Conservation (phyloP, 2,797 vertebrate genomes). For the Dendrocincla fuliginosa region DNA sequence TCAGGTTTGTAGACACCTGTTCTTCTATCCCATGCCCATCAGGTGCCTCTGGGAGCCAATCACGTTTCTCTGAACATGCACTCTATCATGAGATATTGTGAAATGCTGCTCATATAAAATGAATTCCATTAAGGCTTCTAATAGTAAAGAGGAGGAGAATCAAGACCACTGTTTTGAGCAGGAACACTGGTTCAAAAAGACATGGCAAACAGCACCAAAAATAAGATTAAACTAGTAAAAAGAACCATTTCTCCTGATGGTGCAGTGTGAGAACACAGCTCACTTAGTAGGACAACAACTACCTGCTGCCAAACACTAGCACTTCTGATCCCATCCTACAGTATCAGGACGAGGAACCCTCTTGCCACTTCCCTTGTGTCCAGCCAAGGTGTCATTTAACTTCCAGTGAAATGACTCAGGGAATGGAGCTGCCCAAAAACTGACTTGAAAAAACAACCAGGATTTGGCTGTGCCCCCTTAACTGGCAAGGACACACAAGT, state of each 20-base stretch:
- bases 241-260: background rate
- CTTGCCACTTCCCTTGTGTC: background rate
- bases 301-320: background rate
- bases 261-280: background rate
- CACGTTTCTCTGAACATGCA: background rate
- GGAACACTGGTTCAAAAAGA: background rate
- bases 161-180: background rate
- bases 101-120: background rate
- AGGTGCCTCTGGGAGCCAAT: background rate
- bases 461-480: background rate
- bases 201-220: background rate
- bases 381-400: background rate
- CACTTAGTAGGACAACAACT: background rate
- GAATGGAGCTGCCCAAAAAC: background rate
- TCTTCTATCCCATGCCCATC: background rate
- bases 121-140: background rate
- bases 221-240: background rate
- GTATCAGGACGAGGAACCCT: background rate
- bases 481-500: background rate
- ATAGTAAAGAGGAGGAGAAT: background rate
- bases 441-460: background rate
- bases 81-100: background rate
- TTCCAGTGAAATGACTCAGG: background rate
- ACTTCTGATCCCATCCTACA: background rate
- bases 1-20: background rate